Conservation (phyloP, 2,797 vertebrate species). For the Molossus alvarezi region DNA sequence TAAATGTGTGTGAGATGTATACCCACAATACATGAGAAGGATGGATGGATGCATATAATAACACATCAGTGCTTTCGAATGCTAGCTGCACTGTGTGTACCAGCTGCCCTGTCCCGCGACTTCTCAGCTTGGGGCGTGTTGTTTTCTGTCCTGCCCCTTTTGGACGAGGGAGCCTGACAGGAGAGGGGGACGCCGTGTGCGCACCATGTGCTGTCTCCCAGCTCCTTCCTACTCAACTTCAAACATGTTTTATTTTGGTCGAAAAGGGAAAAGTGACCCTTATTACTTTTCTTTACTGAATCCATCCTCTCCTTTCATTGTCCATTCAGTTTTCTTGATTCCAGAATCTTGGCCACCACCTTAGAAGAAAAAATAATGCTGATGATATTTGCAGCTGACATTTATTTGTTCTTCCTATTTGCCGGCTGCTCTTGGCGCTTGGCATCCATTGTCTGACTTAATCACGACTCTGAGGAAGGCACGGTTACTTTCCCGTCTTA, state of each 20-base stretch:
- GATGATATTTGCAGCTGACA: background rate
- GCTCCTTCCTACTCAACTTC: background rate
- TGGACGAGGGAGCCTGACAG: accelerated
- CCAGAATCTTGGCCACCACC: background rate
- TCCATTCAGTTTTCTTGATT: slow-evolving; percentile 28
- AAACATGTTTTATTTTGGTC: background rate
- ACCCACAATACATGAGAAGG: background rate
- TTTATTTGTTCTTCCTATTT: background rate
- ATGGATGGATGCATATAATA: background rate
- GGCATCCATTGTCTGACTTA: background rate
- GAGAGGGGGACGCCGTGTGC: accelerated
- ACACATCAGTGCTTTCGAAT: background rate
- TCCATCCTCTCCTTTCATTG: background rate
- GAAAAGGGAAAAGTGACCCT: background rate
- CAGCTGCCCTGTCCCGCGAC: background rate
- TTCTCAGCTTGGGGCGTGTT: background rate
- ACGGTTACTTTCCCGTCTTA: background rate
- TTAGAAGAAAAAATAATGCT: background rate
- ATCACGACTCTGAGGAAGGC: background rate
- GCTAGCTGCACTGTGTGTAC: background rate
- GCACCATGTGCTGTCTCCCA: accelerated
- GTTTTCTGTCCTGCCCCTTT: background rate
- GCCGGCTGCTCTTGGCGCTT: background rate
- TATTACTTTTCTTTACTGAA: background rate
- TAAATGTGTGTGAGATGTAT: background rate